Base-by-base conservation (phyloP, 35 echinoderm and acorn worm genomes). In the Stichopus chloronotus region DNA sequence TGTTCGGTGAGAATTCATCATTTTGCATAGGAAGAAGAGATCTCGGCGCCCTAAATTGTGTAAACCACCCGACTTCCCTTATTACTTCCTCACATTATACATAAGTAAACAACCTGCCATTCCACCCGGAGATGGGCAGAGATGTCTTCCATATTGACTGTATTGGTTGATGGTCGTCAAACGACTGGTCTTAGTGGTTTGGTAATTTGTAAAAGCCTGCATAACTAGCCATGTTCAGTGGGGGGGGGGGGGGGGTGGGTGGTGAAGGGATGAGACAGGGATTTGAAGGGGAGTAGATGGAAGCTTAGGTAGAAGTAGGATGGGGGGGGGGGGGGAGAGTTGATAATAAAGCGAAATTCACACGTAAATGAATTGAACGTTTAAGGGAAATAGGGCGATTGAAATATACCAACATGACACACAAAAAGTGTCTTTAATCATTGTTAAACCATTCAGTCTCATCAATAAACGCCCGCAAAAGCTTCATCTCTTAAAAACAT, bases 101-200 rank as follows among this genome's bases (percentile, higher is more conserved):
- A 74, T 74, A 74, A 74, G 69, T 74, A 74, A 74, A 74, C 69
- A 74, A 74, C 69, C 69, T 74, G 69, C 22, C 69, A 74, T 74
- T 74, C 69, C 22, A 43, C 19, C 69, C 14, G 69, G 69, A 74
- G 69, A 74, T 74, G 69, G 22, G 17, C 69, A 74, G 5, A 74
- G 69, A 74, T 74, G 69, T n/a, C 17, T 74, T 74, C 69, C 17
- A n/a, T n/a, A 74, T 74, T 74, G 69, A n/a, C 17, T 74, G 69
- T 7, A 20, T 74, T n/a, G 19, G 19, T 74, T 7, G 19, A 16
- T 14, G 19, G 17, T 74, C 13, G 69, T 7, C 19, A 19, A 65
- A 65, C 61, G 61, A 19, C 30, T 0, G 30, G 30, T 0, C 30
- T 3, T 43, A 43, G 30, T 43, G 30, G 30, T 43, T 43, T 43